Base-by-base conservation (phyloP, 2,888 invertebrate genomes). In the Endomychus coccineus region DNA sequence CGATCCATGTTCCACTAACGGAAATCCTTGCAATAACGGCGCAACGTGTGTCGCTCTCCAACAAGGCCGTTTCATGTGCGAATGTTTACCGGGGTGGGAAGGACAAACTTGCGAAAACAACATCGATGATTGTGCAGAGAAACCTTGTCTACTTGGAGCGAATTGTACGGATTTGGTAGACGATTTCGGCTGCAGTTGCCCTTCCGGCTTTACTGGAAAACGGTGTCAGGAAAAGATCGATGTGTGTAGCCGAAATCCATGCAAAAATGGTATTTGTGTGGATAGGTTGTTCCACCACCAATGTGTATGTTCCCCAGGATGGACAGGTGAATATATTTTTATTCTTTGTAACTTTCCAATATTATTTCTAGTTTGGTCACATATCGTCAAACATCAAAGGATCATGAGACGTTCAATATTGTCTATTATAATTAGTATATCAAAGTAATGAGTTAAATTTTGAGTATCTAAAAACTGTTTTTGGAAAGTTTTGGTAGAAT, bases 31-130 rank as follows among this genome's bases (percentile, higher is more conserved):
- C 63, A 78, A 79, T 30, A 92, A 95, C 57, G 89, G 89, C 3
- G 94, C 88, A 3, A 80, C 81, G 23, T 95, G 95, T 56, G 75
- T 86, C 45, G 90, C 89, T 27, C 74, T 91, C 39, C 88, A 88
- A 62, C 91, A 90, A 71, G 92, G 92, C 7, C 74, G 92, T 49
- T 95, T 84, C 65, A 85, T 87, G 63, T 98, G 98, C 61, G 89
- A 92, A 62, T 98, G 98, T 63, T 70, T 88, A 34, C 84, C 91
- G 12, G 98, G 98, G 23, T 98, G 97, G 96, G 91, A 92, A 62
- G 98, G 98, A 40, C 85, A 89, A 52, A 82, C 84, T 42, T 98
- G 98, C 63, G 91, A 94, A 60, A 75, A 74, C n/a, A 91, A 94
- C 59, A 87, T 80, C 44, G 84, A 96, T 56, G 95, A 96, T 58